Evolutionary conservation across 2,113 vertebrate genomes (phyloP), one percentile per base, ranked within the genome.

Genomic region (Sardina pilchardus): DNA sequence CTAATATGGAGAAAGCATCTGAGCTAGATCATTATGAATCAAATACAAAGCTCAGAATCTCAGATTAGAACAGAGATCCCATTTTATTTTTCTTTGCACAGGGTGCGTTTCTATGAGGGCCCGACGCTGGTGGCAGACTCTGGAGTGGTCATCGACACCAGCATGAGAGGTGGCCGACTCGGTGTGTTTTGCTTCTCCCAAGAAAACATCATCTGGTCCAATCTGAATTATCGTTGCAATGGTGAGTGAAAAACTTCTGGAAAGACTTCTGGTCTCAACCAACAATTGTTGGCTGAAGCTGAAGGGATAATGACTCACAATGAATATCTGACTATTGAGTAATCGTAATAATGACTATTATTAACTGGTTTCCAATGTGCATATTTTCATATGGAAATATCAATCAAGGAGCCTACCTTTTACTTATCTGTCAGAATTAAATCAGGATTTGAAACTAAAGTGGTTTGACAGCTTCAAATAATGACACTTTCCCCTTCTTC

Each of bases 131-230:
- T 99, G 86, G 98, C 98, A 1, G 98, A 99, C 92, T 97, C 98
- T 0, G 97, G 96, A 34, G 96, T 97, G 87, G 96, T 96, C 30
- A 97, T 97, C 84, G 98, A 99, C 91, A 99, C 96, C 81, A 99
- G 97, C 0, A 99, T 99, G 98, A 96, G 98, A 88, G 98, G 98
- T 8, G 98, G 98, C 44, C 94, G 98, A 78, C 96, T 99, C n/a
- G 98, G 98, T 0, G 98, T 99, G 89, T 99, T 99, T 96, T 99
- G 98, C 93, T 99, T 99, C 95, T 99, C 98, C 86, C 98, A 99
- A 92, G 98, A 99, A 95, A 99, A 99, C 91, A 99, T 99, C 86
- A 99, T 99, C 93, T 99, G 98, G 98, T 98, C 98, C 91, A 98
- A 99, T 90, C 95, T 99, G 90, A 99, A 97, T 90, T 99, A 99